These are phyloP conservation scores for Melangyna quadrimaculata DNA, from an alignment of 2,888 invertebrate species.

Conservation along the genomic window DNA sequence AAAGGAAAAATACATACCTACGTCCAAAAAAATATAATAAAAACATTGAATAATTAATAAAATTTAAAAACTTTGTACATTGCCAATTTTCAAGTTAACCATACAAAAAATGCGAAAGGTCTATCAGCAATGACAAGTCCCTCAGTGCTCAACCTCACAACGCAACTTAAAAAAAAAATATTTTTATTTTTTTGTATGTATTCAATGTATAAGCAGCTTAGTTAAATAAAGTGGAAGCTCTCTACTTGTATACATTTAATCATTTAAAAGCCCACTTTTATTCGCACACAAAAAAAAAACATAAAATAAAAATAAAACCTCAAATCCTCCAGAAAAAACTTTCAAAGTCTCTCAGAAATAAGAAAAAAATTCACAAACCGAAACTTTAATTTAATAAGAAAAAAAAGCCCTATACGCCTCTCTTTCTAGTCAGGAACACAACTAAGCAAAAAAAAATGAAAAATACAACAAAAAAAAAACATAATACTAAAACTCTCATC, in stretches of 20 bases:
- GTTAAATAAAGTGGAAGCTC: slow-evolving; percentile 17
- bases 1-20: neutral
- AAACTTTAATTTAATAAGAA: slow-evolving; percentile 59
- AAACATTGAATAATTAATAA: neutral
- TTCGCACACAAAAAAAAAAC: neutral
- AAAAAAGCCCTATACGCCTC: slow-evolving; percentile 29
- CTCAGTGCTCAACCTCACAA: neutral
- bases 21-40: neutral
- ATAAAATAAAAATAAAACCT: neutral
- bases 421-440: slow-evolving; percentile 26
- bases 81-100: neutral
- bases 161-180: neutral
- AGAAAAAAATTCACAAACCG: slow-evolving; percentile 41
- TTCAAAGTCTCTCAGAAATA: neutral
- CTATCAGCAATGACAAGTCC: neutral
- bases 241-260: slow-evolving; percentile 19
- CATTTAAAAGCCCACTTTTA: neutral
- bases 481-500: slow-evolving; percentile 60
- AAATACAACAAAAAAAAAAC: neutral
- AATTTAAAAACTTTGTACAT: neutral
- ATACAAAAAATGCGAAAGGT: neutral
- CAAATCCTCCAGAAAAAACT: slow-evolving; percentile 3
- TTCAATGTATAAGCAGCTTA: slow-evolving; percentile 2
- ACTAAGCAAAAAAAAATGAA: slow-evolving; percentile 14
- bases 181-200: neutral